Evolutionary conservation across 2,113 vertebrate genomes (phyloP).

Genomic region (Platycercus adscitus): DNA sequence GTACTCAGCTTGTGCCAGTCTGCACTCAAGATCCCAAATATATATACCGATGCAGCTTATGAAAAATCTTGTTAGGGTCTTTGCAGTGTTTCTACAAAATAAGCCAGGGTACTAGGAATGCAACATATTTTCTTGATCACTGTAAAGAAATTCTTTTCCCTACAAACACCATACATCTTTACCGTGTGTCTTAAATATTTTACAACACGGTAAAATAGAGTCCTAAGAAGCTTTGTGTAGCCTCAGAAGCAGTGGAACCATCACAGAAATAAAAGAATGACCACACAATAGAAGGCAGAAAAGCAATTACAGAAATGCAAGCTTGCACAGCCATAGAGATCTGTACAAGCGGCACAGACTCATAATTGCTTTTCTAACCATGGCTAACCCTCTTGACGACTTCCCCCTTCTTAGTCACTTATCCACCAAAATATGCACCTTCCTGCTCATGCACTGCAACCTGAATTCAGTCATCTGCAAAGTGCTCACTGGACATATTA

Average conservation of each 20-base stretch:
- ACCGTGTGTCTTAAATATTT: neutral
- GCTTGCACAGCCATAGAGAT: accelerated
- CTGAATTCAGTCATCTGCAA: neutral
- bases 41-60: neutral
- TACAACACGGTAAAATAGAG: neutral
- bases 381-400: neutral
- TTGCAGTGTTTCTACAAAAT: neutral
- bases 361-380: neutral
- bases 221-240: neutral
- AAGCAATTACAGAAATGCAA: neutral
- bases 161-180: neutral
- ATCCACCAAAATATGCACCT: neutral
- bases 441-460: neutral
- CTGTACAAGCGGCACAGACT: neutral
- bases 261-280: neutral
- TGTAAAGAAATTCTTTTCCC: neutral
- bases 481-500: accelerated
- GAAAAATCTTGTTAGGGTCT: neutral
- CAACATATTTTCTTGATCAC: neutral
- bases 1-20: neutral
- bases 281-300: neutral
- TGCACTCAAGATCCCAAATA: neutral
- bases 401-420: neutral
- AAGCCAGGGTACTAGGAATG: neutral
- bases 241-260: neutral